A percentile compares a stretch with the other conserved stretches of the same genome.
Conservation (phyloP, 2,113 vertebrate species). For the Prietella phreatophila region DNA sequence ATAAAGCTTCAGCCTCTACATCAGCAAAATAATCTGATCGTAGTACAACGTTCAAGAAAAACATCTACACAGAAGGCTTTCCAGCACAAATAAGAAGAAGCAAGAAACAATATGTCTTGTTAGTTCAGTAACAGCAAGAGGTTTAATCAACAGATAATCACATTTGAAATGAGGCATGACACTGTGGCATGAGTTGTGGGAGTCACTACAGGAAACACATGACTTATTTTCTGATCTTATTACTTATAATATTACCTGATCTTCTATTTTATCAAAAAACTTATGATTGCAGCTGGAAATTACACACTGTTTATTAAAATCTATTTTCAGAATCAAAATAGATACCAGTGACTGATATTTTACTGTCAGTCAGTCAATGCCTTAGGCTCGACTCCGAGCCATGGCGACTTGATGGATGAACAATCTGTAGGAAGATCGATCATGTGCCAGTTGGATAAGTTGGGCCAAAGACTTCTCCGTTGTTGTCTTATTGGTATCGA, state of each 20-base stretch:
- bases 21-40: constrained; percentile 18
- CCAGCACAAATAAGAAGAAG: constrained; percentile 39
- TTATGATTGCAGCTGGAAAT: background rate
- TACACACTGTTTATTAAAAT: constrained; percentile 14
- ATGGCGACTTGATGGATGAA: too few relatives aligned
- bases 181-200: background rate
- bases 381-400: too few relatives aligned
- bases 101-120: constrained; percentile 14
- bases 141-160: constrained; percentile 39
- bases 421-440: too few relatives aligned
- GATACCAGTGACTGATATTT: background rate
- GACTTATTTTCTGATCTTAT: background rate
- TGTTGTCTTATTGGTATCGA: too few relatives aligned
- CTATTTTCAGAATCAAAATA: constrained; percentile 8
- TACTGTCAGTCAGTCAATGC: too few relatives aligned
- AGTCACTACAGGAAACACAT: constrained; percentile 14
- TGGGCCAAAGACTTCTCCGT: too few relatives aligned
- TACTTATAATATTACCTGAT: background rate
- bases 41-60: constrained; percentile 40
- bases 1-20: constrained; percentile 2
- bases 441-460: too few relatives aligned
- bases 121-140: constrained; percentile 19
- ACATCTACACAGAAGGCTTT: constrained; percentile 19
- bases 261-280: constrained; percentile 3
- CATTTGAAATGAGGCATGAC: background rate